A percentile compares a stretch with the other conserved stretches of the same genome.
Evolutionary conservation across 2,797 vertebrate genomes (phyloP).

Genomic region (Poecilia wingei): DNA sequence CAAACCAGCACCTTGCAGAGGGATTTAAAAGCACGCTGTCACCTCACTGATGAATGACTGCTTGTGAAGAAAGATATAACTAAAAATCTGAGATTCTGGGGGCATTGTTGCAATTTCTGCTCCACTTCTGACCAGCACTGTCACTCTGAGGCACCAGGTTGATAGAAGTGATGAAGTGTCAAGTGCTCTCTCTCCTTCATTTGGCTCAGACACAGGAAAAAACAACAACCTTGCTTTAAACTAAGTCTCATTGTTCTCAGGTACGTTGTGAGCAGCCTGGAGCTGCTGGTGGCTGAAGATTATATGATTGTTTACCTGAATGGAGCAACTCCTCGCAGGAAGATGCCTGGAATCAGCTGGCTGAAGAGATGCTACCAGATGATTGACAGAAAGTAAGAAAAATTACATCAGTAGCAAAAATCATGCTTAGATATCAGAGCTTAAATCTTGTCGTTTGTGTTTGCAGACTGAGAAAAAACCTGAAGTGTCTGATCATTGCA

Average conservation of each 20-base stretch:
- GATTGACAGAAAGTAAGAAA: conserved; percentile 91
- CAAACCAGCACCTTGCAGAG: not conserved
- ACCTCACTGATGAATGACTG: not conserved
- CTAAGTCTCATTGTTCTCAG: conserved; percentile 68
- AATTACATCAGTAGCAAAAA: conserved; percentile 44
- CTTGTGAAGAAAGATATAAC: not conserved
- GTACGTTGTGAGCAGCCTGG: conserved; percentile 95
- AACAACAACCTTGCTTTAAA: not conserved
- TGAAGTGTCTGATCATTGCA: conserved; percentile 94
- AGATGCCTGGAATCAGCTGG: conserved; percentile 96
- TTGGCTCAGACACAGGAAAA: not conserved
- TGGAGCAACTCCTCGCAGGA: conserved; percentile 91
- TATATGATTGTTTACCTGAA: conserved; percentile 98
- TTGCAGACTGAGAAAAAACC: conserved; percentile 91
- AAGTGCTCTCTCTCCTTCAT: not conserved
- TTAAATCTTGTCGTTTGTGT: conserved; percentile 3
- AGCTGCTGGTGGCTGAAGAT: conserved; percentile 95
- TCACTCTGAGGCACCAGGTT: not conserved
- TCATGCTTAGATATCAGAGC: not conserved
- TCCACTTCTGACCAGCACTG: not conserved
- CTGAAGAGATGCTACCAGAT: conserved; percentile 98
- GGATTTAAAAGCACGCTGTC: not conserved
- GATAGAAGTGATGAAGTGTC: not conserved
- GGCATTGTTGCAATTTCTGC: not conserved
- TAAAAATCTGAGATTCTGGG: not conserved